Evolutionary conservation across 2,888 invertebrate genomes (phyloP).

Genomic region (Harpalus rufipes): DNA sequence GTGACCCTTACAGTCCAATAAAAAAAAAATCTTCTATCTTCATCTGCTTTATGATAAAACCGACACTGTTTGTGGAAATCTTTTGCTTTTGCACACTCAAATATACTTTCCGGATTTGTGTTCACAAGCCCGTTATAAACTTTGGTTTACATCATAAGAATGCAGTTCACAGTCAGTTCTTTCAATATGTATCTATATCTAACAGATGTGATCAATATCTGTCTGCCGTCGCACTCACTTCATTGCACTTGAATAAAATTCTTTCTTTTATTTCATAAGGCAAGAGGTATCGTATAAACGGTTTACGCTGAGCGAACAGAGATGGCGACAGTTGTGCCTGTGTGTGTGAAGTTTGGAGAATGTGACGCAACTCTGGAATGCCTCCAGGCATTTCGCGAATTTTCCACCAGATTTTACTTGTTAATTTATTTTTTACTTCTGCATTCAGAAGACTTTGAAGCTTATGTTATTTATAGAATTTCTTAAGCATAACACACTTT

Average conservation of each 20-base stretch:
- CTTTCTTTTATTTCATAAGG: conserved; percentile 44
- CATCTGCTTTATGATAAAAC: background rate
- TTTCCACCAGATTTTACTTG: conserved; percentile 5
- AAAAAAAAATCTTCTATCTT: too few relatives aligned
- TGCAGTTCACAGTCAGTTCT: conserved; percentile 1
- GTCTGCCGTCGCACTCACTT: conserved; percentile 21
- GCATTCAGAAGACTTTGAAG: background rate
- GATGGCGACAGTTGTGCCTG: background rate
- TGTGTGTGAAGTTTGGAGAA: background rate
- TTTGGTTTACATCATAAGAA: conserved; percentile 13
- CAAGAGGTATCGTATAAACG: background rate
- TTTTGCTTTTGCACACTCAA: background rate
- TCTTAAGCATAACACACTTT: background rate
- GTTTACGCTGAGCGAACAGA: background rate
- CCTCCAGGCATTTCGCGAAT: background rate
- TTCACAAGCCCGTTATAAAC: background rate
- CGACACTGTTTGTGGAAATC: background rate
- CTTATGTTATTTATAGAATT: background rate
- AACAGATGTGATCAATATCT: conserved; percentile 35
- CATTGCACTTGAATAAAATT: conserved; percentile 24
- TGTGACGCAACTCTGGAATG: background rate
- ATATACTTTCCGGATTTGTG: background rate
- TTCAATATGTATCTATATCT: conserved; percentile 32
- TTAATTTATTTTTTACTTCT: background rate
- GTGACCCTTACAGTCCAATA: too few relatives aligned